Evolutionary conservation across 2,888 invertebrate species (phyloP).

Genomic region (Thelaira solivaga): DNA sequence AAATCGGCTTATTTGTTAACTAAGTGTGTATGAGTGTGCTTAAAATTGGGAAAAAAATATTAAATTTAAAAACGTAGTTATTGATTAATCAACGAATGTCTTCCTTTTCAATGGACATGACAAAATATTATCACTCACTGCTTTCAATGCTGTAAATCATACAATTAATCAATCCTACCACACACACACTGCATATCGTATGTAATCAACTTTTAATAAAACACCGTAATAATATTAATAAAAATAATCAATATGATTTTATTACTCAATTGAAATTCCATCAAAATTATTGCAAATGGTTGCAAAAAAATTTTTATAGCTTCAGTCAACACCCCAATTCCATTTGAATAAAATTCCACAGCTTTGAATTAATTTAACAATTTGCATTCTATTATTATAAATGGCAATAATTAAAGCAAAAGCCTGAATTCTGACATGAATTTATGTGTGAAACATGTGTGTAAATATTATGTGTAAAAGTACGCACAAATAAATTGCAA

Average conservation of each 20-base stretch:
- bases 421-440: background rate
- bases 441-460: constrained; percentile 27
- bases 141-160: too few relatives aligned
- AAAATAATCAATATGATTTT: too few relatives aligned
- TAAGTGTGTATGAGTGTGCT: too few relatives aligned
- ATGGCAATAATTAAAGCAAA: constrained; percentile 6
- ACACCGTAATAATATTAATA: background rate
- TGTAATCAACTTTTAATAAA: background rate
- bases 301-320: background rate
- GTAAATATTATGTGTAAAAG: constrained; percentile 30
- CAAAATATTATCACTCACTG: too few relatives aligned
- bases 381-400: constrained; percentile 21
- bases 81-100: too few relatives aligned
- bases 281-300: background rate
- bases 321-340: constrained; percentile 26
- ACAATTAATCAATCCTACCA: too few relatives aligned
- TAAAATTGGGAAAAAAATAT: too few relatives aligned
- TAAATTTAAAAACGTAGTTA: too few relatives aligned
- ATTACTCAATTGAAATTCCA: background rate
- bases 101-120: too few relatives aligned
- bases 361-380: constrained; percentile 30
- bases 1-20: too few relatives aligned
- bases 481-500: constrained; percentile 49
- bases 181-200: too few relatives aligned
- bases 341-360: constrained; percentile 30